Evolutionary conservation across 2,888 invertebrate species (phyloP).

Genomic region (Amiota minor): DNA sequence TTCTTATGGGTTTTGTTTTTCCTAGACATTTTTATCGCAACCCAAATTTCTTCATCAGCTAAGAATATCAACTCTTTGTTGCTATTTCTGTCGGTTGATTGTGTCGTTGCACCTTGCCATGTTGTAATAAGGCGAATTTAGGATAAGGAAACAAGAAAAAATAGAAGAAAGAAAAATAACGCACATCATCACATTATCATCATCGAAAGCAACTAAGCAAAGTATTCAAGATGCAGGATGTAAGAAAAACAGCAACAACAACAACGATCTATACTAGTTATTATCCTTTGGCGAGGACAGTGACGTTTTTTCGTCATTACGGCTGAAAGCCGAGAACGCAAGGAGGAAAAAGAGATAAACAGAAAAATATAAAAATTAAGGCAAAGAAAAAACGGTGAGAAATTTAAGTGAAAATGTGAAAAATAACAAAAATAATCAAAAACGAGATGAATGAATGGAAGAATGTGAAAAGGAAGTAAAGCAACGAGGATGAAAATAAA

Average conservation of each 20-base stretch:
- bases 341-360: constrained; percentile 22
- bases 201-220: too few species aligned
- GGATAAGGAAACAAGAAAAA: constrained; percentile 4
- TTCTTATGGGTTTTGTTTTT: constrained; percentile 15
- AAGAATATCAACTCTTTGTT: constrained; percentile 64
- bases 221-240: too few species aligned
- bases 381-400: neutral
- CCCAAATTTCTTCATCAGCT: constrained; percentile 68
- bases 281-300: constrained; percentile 68
- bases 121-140: neutral
- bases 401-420: neutral
- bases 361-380: constrained; percentile 28
- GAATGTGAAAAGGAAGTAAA: neutral
- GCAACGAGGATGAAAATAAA: constrained; percentile 37
- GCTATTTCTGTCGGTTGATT: constrained; percentile 32
- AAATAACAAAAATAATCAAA: neutral
- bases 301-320: constrained; percentile 71
- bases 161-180: constrained; percentile 30
- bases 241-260: constrained; percentile 11
- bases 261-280: constrained; percentile 63
- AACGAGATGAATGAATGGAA: neutral
- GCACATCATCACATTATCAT: too few species aligned
- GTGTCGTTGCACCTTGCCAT: neutral
- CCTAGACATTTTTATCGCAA: constrained; percentile 47
- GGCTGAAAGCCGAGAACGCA: constrained; percentile 59